Evolutionary conservation across 2,113 vertebrate genomes (phyloP).

Genomic region (Gymnogyps californianus): DNA sequence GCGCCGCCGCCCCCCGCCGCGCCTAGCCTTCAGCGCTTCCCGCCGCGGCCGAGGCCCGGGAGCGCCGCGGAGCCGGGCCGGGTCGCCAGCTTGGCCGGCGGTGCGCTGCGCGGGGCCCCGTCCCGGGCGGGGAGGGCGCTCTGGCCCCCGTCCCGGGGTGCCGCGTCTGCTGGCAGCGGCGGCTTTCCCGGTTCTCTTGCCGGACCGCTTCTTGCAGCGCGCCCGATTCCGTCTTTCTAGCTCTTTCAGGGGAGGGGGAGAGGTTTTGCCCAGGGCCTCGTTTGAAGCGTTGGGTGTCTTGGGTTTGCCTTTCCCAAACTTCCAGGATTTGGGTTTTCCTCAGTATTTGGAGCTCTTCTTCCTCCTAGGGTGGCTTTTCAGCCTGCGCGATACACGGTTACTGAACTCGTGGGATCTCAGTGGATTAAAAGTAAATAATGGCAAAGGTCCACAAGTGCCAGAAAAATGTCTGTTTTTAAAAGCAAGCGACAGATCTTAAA

Average conservation of each 20-base stretch:
- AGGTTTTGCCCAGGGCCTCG: background rate
- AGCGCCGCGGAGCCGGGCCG: too few species aligned
- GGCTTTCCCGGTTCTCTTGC: background rate
- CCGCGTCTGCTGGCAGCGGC: background rate
- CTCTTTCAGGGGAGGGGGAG: background rate
- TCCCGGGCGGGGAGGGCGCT: background rate
- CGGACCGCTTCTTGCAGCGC: background rate
- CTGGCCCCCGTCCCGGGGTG: background rate
- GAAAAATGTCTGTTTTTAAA: background rate
- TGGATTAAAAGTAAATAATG: background rate
- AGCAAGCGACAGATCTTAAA: background rate
- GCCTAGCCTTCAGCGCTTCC: background rate
- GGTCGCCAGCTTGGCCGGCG: too few species aligned
- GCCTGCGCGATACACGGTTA: fast-evolving
- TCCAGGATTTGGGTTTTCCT: background rate
- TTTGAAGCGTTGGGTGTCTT: background rate
- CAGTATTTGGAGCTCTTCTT: background rate
- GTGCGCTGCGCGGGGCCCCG: too few species aligned
- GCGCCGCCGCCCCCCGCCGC: background rate
- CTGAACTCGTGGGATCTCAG: background rate
- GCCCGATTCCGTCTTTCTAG: background rate
- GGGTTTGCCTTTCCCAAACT: background rate
- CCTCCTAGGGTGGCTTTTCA: background rate
- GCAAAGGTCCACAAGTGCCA: constrained; percentile 3
- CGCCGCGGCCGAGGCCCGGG: too few species aligned